Conservation (phyloP, 2,113 vertebrate species). For the Gavialis gangeticus region DNA sequence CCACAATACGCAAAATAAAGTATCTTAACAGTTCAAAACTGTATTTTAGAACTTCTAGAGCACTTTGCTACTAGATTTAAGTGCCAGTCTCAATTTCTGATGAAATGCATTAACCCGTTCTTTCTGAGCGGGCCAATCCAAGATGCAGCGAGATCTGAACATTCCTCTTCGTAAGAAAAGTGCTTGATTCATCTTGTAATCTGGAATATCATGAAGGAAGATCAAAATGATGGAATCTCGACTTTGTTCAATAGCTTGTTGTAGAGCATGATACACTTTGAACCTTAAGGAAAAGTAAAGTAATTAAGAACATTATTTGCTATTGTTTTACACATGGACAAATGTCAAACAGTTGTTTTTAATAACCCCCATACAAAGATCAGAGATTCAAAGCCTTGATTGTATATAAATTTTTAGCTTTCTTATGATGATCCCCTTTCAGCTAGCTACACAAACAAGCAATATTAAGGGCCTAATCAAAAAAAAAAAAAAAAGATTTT, state of each 20-base stretch:
- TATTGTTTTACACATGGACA: neutral
- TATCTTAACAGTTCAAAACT: neutral
- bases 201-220: conserved; percentile 91
- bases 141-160: conserved; percentile 88
- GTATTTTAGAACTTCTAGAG: conserved; percentile 44
- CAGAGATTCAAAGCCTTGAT: neutral
- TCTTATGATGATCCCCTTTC: neutral
- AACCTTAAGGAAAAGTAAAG: conserved; percentile 82
- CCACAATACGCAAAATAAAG: neutral
- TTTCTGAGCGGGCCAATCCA: conserved; percentile 90
- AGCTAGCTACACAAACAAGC: neutral
- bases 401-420: neutral
- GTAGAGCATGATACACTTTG: conserved; percentile 90
- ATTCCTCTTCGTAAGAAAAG: conserved; percentile 92
- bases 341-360: neutral
- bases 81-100: conserved; percentile 88
- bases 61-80: conserved; percentile 85
- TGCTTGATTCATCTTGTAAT: conserved; percentile 87
- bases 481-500: neutral
- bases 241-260: conserved; percentile 92
- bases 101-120: conserved; percentile 87
- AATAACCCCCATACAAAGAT: neutral
- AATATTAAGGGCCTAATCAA: neutral
- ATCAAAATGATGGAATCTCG: conserved; percentile 92
- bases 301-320: neutral